phyloP scores from a whole-genome alignment of 1,140 invertebrate genomes.

The Tetramorium parvispinum region DNA sequence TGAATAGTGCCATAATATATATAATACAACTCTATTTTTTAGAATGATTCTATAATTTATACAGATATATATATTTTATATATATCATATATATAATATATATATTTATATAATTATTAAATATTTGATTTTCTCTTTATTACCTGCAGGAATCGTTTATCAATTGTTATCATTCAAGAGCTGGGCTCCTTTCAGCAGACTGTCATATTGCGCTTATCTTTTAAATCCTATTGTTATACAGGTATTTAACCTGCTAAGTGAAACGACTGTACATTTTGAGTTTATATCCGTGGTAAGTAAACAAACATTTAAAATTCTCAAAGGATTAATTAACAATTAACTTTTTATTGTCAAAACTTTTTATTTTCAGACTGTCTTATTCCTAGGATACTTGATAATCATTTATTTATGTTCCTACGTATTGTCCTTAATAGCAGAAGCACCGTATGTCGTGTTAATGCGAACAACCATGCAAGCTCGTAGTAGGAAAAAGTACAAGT shows the following conservation, averaged over 20 bases:
- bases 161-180: constrained; percentile 83
- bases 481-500: neutral
- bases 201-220: constrained; percentile 85
- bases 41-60: neutral
- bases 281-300: neutral
- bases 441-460: neutral
- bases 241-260: constrained; percentile 59
- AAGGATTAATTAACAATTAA: neutral
- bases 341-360: neutral
- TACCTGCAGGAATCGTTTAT: constrained; percentile 80
- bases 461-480: neutral
- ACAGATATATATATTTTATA: neutral
- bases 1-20: neutral
- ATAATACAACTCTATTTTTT: neutral
- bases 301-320: neutral
- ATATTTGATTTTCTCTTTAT: constrained; percentile 30
- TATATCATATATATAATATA: neutral
- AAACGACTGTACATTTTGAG: neutral
- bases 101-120: neutral
- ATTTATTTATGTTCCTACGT: neutral
- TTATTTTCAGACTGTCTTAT: neutral
- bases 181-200: constrained; percentile 85
- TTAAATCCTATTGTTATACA: constrained; percentile 84
- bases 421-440: constrained; percentile 1
- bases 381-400: neutral